A percentile compares a stretch with the other conserved stretches of the same genome.
Evolutionary conservation across 2,888 invertebrate genomes (phyloP).

Genomic region (Agrypnus murinus): DNA sequence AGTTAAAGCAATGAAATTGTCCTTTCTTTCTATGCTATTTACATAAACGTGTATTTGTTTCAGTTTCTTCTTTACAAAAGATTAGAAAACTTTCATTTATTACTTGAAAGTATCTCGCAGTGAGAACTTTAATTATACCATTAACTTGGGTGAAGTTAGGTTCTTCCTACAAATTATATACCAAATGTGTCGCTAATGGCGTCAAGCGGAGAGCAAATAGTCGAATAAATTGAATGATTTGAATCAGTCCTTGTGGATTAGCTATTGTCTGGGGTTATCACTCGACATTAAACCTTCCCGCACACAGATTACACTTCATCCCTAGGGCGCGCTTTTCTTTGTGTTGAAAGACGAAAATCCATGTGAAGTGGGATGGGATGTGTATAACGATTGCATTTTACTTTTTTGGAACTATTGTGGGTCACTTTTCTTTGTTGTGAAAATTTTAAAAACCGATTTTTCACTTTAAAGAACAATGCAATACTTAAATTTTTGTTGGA

Average conservation of each 20-base stretch:
- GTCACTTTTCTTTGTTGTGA: neutral
- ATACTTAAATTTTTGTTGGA: neutral
- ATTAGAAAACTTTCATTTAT: no score
- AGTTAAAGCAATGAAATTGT: no score
- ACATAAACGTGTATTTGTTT: no score
- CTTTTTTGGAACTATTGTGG: neutral
- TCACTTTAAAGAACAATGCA: neutral
- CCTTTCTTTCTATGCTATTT: no score
- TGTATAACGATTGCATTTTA: conserved; percentile 6
- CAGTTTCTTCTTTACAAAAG: no score
- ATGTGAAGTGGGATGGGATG: conserved; percentile 30
- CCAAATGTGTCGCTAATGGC: conserved; percentile 62
- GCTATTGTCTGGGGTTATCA: conserved; percentile 62
- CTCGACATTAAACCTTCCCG: conserved; percentile 63
- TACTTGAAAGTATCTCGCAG: no score
- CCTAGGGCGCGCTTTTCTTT: conserved; percentile 39
- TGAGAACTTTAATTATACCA: no score
- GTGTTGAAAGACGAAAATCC: conserved; percentile 41
- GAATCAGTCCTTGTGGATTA: conserved; percentile 65
- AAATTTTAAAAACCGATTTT: neutral
- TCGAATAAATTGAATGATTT: conserved; percentile 62
- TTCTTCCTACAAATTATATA: no score
- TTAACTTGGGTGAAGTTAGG: no score
- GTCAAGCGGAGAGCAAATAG: conserved; percentile 67
- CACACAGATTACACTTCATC: conserved; percentile 57